Conservation (phyloP, 2,113 vertebrate species). For the Dicrurus megarhynchus region DNA sequence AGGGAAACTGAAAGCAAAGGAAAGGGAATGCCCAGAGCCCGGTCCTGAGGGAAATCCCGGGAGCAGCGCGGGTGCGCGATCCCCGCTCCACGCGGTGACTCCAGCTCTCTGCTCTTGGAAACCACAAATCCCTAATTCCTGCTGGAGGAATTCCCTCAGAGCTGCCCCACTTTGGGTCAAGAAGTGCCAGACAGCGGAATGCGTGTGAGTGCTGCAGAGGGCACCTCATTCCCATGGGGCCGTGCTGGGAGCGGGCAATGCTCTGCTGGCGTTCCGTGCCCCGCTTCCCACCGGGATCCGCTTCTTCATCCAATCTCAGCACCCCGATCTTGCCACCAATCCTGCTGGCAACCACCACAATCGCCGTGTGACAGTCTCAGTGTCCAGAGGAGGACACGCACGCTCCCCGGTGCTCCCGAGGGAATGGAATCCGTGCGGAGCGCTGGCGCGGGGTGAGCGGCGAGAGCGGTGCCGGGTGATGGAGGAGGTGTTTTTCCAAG, state of each 20-base stretch:
- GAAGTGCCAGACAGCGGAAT: neutral
- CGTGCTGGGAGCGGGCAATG: neutral
- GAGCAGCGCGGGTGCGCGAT: accelerated
- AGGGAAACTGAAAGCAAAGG: neutral
- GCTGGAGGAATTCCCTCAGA: accelerated
- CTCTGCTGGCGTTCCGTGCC: neutral
- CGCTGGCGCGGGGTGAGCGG: neutral
- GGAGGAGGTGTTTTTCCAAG: neutral
- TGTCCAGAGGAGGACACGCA: neutral
- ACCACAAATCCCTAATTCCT: accelerated
- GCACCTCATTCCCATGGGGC: neutral
- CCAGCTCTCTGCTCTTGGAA: accelerated
- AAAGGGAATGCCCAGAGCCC: neutral
- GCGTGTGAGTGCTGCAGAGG: neutral
- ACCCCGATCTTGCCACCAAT: neutral
- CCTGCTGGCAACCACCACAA: neutral
- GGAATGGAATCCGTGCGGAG: neutral
- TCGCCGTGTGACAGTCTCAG: neutral
- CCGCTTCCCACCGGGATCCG: neutral
- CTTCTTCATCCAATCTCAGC: neutral
- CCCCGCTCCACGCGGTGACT: accelerated
- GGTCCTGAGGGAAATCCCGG: accelerated
- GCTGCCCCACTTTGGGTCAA: neutral
- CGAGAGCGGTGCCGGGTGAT: accelerated
- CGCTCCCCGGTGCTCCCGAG: neutral